These are phyloP conservation scores for Coecobrya sp. DNA, from an alignment of 2,888 invertebrate genomes.

Conservation along the genomic window DNA sequence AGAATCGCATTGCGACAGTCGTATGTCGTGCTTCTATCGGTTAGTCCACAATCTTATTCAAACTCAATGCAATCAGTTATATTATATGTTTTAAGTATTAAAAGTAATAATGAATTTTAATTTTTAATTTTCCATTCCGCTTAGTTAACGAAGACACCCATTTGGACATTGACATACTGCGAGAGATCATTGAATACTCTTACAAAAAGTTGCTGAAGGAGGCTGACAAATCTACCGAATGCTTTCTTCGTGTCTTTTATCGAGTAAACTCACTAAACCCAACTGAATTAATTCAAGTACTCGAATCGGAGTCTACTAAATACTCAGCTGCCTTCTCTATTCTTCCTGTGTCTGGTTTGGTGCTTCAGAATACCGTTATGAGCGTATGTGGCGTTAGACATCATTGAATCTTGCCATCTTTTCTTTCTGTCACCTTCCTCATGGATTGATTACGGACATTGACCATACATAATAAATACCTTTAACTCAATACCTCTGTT, in stretches of 20 bases:
- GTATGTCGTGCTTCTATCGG: slow-evolving; percentile 94
- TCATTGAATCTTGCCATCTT: slow-evolving; percentile 88
- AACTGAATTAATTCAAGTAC: slow-evolving; percentile 87
- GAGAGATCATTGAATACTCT: slow-evolving; percentile 89
- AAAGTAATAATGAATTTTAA: no score
- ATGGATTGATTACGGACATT: background rate
- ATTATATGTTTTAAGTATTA: no score
- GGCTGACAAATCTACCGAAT: slow-evolving; percentile 89
- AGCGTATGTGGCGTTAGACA: slow-evolving; percentile 94
- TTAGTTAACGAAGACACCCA: slow-evolving; percentile 70
- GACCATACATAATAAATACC: no score
- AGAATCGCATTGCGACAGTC: slow-evolving; percentile 95
- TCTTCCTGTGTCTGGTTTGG: slow-evolving; percentile 93
- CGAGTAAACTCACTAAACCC: slow-evolving; percentile 90
- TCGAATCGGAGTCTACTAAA: slow-evolving; percentile 87
- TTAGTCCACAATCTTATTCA: slow-evolving; percentile 86
- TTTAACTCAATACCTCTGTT: background rate
- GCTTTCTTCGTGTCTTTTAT: slow-evolving; percentile 93
- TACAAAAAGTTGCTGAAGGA: slow-evolving; percentile 88
- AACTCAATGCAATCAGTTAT: no score
- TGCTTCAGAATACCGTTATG: slow-evolving; percentile 94
- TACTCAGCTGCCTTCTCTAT: slow-evolving; percentile 91
- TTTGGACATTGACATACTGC: slow-evolving; percentile 86
- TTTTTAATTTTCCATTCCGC: background rate
- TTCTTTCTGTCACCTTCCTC: background rate